Base-by-base conservation (phyloP, 2,113 vertebrate genomes). In the Dicrurus megarhynchus region DNA sequence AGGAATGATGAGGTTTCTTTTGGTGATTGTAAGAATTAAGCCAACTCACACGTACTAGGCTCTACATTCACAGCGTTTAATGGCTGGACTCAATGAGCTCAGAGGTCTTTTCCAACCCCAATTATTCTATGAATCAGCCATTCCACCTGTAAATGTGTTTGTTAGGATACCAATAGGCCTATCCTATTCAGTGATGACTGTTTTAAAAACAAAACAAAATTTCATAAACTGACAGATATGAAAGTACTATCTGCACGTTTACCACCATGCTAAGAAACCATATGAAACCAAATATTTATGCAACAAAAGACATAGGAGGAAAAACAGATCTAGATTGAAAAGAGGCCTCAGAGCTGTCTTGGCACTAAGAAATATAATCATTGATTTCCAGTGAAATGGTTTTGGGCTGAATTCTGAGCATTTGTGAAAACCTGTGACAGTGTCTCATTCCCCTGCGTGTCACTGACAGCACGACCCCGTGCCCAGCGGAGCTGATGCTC, bases 371-470 rank as follows among this genome's bases (percentile, higher is more conserved):
- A 46, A 59, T 26, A 3, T 0, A 61, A 53, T 28, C 20, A 20
- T 0, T 10, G n/a, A 33, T 64, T 83, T 42, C 18, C 30, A 20
- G 27, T 4, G 47, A 9, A 75, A 46, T 0, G 3, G 59, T 50
- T 41, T 12, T 1, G 28, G 71, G 42, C 30, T 32, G 16, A 47
- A 37, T 4, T 13, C 37, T 27, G 6, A 4, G 47, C 26, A 6
- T 4, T 15, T 42, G 39, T 56, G 74, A 20, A 39, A 44, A 3
- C 10, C 35, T 8, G 35, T 7, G 71, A 3, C 11, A 3, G 24
- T 0, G 14, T 18, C 70, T 60, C 20, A 4, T 2, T 32, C 13
- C 64, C 3, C 15, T 0, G 4, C 0, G 5, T 7, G 10, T 14
- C 47, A 1, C 71, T 4, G 23, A 17, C 26, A 46, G 68, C 42